Base-by-base conservation (phyloP, 2,797 vertebrate species). In the Coluber constrictor region DNA sequence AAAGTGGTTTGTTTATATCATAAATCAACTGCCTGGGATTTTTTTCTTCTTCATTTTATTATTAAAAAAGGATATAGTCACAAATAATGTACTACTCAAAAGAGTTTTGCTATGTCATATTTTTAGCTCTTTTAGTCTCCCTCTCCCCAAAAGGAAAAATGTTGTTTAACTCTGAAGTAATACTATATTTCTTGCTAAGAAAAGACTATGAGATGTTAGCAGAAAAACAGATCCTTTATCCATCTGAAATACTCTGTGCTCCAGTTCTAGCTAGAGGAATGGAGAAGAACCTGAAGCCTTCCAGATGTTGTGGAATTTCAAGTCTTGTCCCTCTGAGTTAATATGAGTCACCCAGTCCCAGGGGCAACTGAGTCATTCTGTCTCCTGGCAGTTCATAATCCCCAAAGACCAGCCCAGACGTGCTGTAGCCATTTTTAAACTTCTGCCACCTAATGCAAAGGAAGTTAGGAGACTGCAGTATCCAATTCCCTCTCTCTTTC, bases 21-120 rank as follows among this genome's bases (percentile, higher is more conserved):
- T 91, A 93, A 95, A 10, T 51, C 83, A 94, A 90, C 90, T 66
- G 51, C 86, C 89, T 96, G 25, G 13, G 25, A 43, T 90, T 54
- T 51, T 56, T 37, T 18, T 20, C 3, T 54, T 54, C 61, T 43
- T 79, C 74, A 83, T 47, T 83, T 47, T 83, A 25, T 83, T 47
- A 25, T 20, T 74, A 90, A 56, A 37, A 23, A 54, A 90, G 6
- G 32, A n/a, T n/a, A 92, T 93, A 93, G 94, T 89, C 90, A 3
- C 83, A 87, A 90, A 88, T 87, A 93, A 94, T 61, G 92, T 94
- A 86, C 95, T 96, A 96, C 92, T 91, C 89, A 94, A 95, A 74
- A 90, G 1, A 91, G 93, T 7, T 93, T 92, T 94, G 56, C 95
- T 95, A 43, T 93, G 47, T 92, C 74, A 83, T 87, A n/a, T 43